Evolutionary conservation across 2,888 invertebrate genomes (phyloP).

Genomic region (Rhyacophila evoluta): DNA sequence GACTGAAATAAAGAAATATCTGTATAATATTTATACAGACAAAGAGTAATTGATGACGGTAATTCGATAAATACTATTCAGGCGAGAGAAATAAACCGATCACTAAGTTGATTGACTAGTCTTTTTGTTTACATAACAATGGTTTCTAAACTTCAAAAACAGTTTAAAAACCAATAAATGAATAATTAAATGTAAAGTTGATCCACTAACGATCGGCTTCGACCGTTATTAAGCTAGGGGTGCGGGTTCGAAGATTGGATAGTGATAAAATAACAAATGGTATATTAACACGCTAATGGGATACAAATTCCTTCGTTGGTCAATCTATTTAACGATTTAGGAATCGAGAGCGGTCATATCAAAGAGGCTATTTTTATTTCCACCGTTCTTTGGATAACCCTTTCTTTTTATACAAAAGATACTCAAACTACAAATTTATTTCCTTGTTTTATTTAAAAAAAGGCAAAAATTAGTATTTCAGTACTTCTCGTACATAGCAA

Average conservation of each 20-base stretch:
- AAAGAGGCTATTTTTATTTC: neutral
- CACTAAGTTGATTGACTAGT: no score
- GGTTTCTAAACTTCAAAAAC: neutral
- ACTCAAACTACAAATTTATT: neutral
- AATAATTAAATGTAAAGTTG: neutral
- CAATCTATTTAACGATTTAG: constrained; percentile 24
- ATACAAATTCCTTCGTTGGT: constrained; percentile 9
- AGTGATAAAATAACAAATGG: constrained; percentile 15
- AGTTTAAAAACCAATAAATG: neutral
- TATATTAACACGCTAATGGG: constrained; percentile 19
- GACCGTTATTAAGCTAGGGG: neutral
- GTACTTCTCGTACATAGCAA: no score
- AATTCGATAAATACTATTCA: no score
- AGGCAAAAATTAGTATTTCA: no score
- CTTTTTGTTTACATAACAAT: no score
- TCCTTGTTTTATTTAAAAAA: no score
- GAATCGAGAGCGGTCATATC: constrained; percentile 13
- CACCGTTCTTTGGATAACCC: neutral
- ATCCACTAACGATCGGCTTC: neutral
- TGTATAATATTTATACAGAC: no score
- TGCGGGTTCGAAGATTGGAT: neutral
- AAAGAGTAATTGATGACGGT: no score
- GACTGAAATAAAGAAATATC: no score
- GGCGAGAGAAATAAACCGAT: no score
- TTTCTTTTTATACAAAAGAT: neutral